Base-by-base conservation (phyloP, 2,888 invertebrate genomes). In the Dyspetes luteomarginatus region DNA sequence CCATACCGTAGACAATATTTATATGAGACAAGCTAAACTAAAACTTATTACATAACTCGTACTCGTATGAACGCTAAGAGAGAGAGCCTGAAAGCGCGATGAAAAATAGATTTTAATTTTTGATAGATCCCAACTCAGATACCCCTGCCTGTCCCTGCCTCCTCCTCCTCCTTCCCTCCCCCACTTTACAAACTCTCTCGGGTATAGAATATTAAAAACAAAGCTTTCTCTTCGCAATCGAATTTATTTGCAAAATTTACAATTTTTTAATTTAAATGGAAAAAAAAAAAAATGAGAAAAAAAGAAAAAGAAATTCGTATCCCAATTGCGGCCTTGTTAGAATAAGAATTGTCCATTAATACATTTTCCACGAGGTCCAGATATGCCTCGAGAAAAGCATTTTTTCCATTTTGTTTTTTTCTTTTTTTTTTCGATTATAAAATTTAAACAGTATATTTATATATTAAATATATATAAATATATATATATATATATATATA, bases 1-100 rank as follows among this genome's bases (percentile, higher is more conserved):
- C 89, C 91, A 91, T 91, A 89, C 89, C 86, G 89, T 91, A 91
- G 91, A 92, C 91, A 91, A 91, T 92, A 92, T 92, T 91, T 91
- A 91, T 91, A 91, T 90, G 89, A 91, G 86, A 90, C 89, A 90
- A 90, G 87, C 87, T 89, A 88, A 85, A 88, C 85, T 88, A 87
- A 86, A 88, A n/a, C n/a, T 77, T 86, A 87, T 82, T 86, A 88
- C 86, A 84, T 89, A 87, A 87, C 84, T 83, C 85, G 84, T 86
- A 86, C 84, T 81, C 71, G 71, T 83, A 87, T 83, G 85, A 86
- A 83, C 83, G 78, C 85, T 87, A 86, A 88, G 84, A 85, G 84
- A 84, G 86, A 86, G 86, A 82, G 86, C 83, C 82, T 85, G 84
- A 78, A 82, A 56, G 75, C 71, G 78, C 81, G 71, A 68, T 73